Percentiles rank a stretch among this genome's conserved stretches.
phyloP scores from a whole-genome alignment of 2,888 invertebrate species.

The Agrilus biguttatus region DNA sequence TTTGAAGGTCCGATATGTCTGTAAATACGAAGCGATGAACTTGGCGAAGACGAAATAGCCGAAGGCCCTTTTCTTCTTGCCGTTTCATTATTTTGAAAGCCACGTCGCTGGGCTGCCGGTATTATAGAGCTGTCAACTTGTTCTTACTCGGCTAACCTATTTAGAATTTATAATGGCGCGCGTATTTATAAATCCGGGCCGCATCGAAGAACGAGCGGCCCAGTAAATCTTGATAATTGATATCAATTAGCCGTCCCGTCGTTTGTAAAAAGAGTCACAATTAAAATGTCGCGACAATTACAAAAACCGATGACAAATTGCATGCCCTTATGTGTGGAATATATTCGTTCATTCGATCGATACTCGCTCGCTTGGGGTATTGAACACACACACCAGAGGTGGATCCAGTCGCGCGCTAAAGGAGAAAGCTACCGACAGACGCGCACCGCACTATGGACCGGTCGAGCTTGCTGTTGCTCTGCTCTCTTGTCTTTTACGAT shows the following conservation, averaged over 20 bases:
- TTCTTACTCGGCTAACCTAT: slow-evolving; percentile 7
- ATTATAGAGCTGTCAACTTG: slow-evolving; percentile 6
- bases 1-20: too few species aligned
- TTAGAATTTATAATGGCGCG: slow-evolving; percentile 22
- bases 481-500: too few species aligned
- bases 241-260: slow-evolving; percentile 24
- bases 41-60: too few species aligned
- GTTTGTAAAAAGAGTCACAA: slow-evolving; percentile 24
- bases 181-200: slow-evolving; percentile 12
- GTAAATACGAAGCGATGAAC: too few species aligned
- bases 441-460: too few species aligned
- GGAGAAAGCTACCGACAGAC: too few species aligned
- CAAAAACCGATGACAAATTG: slow-evolving; percentile 26
- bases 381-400: too few species aligned
- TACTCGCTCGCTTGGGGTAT: too few species aligned
- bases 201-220: slow-evolving; percentile 19
- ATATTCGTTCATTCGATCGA: not conserved
- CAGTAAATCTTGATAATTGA: slow-evolving; percentile 29
- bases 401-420: too few species aligned
- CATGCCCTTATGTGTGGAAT: slow-evolving; percentile 17
- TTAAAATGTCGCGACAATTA: slow-evolving; percentile 24
- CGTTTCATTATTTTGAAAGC: too few species aligned
- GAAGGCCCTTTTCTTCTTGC: too few species aligned
- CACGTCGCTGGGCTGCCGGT: not conserved
- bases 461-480: too few species aligned